Evolutionary conservation across 2,113 vertebrate species (phyloP), one percentile per base, ranked within the genome.

Genomic region (Mystacornis crossleyi): DNA sequence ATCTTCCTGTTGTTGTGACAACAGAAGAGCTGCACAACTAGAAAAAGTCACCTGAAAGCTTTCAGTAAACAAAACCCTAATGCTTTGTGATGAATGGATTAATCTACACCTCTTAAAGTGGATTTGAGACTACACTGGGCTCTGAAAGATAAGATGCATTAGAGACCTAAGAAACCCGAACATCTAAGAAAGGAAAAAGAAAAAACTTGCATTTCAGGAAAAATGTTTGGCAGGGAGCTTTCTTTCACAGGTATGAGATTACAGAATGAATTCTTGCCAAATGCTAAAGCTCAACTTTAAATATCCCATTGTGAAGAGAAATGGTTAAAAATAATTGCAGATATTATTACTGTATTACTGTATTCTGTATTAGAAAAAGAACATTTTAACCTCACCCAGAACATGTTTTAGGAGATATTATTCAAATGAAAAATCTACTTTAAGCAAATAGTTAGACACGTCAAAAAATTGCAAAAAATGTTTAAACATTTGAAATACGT

Each of bases 1-100:
- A 79, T 89, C 69, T 89, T 81, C 48, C 51, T 5, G 1, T 60
- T 94, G 67, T 78, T 95, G 86, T 84, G 61, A 84, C 86, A 96
- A 95, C 83, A 79, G 53, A 91, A 74, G 62, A 91, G 20, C 72
- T 71, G 57, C 73, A 93, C 57, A 70, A 67, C 36, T 79, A 94
- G 45, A 83, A 90, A 60, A 57, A 90, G 54, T 60, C 18, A 5
- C 64, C 72, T 67, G 57, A 94, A 97, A 96, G 86, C 86, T 86
- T 84, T 91, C 91, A 93, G 86, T 72, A 85, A 91, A 94, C 70
- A 91, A 50, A 87, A 87, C 45, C 51, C 69, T 78, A 89, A 84
- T 62, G 81, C 80, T 90, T 78, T 88, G 45, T 58, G 78, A 93
- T 83, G 74, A 93, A 82, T 54, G 64, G 67, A 71, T 80, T 89